These are phyloP conservation scores for Blennius ocellaris DNA, from an alignment of 2,113 vertebrate species.

Conservation along the genomic window DNA sequence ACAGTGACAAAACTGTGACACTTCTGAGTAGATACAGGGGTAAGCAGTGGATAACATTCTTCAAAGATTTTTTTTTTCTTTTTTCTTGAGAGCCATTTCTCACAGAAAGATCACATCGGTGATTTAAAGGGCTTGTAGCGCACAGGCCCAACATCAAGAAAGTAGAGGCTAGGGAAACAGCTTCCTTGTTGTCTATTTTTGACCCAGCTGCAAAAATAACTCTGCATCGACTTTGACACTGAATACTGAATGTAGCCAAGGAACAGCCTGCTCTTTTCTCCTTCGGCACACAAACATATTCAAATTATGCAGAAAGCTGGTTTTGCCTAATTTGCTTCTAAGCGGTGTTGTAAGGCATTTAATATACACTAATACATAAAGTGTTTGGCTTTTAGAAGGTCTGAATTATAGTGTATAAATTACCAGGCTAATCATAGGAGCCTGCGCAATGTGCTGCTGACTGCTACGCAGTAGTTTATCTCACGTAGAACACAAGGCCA, in stretches of 20 bases:
- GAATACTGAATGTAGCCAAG: conserved; percentile 41
- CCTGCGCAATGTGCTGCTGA: conserved; percentile 13
- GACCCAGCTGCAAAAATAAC: conserved; percentile 74
- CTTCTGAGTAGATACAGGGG: conserved; percentile 4
- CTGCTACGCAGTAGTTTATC: conserved; percentile 16
- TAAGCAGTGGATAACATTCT: conserved; percentile 17
- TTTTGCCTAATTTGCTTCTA: conserved; percentile 43
- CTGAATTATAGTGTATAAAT: conserved; percentile 40
- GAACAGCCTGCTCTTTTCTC: conserved; percentile 30
- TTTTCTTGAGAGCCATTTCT: conserved; percentile 25
- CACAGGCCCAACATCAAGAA: conserved; percentile 47
- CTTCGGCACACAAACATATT: conserved; percentile 42
- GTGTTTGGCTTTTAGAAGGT: conserved; percentile 40
- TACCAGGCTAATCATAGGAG: conserved; percentile 25
- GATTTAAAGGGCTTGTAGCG: conserved; percentile 54
- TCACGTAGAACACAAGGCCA: conserved; percentile 12
- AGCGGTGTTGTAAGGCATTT: conserved; percentile 31
- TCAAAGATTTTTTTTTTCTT: conserved; percentile 40
- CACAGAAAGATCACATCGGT: conserved; percentile 53
- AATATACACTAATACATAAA: conserved; percentile 46
- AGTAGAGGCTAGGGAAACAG: conserved; percentile 53
- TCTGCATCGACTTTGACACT: conserved; percentile 37
- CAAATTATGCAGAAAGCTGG: conserved; percentile 19
- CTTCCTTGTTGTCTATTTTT: conserved; percentile 70
- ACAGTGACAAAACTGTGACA: conserved; percentile 22